Percentiles rank a stretch among this genome's conserved stretches.
phyloP scores from a whole-genome alignment of 2,113 vertebrate species.

The Semnornis frantzii region DNA sequence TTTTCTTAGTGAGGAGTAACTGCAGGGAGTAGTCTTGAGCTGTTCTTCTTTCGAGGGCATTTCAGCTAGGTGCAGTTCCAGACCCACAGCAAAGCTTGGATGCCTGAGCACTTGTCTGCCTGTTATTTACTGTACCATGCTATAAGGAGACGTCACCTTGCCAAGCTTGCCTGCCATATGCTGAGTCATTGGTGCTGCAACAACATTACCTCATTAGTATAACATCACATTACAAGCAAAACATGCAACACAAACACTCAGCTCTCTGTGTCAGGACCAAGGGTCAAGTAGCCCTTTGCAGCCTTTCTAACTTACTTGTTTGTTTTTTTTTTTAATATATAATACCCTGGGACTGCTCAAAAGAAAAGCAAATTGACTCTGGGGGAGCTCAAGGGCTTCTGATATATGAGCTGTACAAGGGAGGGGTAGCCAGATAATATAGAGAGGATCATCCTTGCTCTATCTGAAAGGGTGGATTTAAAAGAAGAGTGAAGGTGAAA shows the following conservation, averaged over 20 bases:
- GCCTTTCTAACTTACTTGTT: background rate
- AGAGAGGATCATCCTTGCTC: background rate
- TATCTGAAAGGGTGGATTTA: background rate
- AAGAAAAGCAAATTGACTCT: background rate
- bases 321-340: background rate
- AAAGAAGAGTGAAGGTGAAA: background rate
- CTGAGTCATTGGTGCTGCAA: slow-evolving; percentile 19
- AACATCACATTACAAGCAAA: slow-evolving; percentile 18
- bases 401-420: rapidly evolving
- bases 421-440: rapidly evolving
- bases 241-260: background rate
- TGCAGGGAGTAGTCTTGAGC: background rate
- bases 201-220: slow-evolving; percentile 44
- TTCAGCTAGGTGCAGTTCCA: background rate
- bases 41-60: background rate
- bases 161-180: background rate
- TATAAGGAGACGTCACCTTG: background rate
- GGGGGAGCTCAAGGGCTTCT: background rate
- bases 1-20: background rate
- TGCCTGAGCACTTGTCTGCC: background rate
- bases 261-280: background rate
- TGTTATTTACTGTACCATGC: background rate
- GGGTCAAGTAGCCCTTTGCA: slow-evolving; percentile 21
- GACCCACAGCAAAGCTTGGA: background rate
- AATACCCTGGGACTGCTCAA: background rate